Base-by-base conservation (phyloP, 64 coral and sea anemone species). In the Pachyseris speciosa region DNA sequence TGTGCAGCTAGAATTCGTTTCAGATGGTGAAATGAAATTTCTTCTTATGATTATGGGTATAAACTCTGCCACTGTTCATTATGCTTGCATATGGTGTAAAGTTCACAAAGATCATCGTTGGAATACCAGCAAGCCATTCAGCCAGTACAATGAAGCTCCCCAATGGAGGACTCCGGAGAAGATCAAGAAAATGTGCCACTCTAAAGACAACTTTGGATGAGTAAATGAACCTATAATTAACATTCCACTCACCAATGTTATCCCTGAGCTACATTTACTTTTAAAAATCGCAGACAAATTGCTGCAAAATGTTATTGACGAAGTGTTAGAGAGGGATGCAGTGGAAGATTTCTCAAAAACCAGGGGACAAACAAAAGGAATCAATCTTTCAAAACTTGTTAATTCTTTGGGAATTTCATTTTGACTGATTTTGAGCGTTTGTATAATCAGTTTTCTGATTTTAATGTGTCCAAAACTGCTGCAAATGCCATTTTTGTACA, bases 271-370 rank as follows among this genome's bases (percentile, higher is more conserved):
- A 1, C 81, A 85, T 85, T 25, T 65, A 65, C 61, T 85, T 26
- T 42, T n/a, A n/a, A n/a, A n/a, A n/a, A n/a, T n/a, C n/a, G n/a
- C n/a, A n/a, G n/a, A n/a, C n/a, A n/a, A n/a, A n/a, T n/a, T n/a
- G n/a, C n/a, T n/a, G n/a, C n/a, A n/a, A n/a, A n/a, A n/a, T n/a
- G n/a, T n/a, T n/a, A 55, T 91, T 38, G 88, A 83, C 69, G 88
- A 91, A 55, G 74, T 79, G 22, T 19, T 91, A 61, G 83, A 87
- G 34, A 87, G 74, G 75, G 84, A 93, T 80, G 61, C 47, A 19
- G 74, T 76, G 48, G 73, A 79, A 19, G 91, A 93, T 45, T 75
- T 26, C 32, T 27, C 63, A 12, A 92, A 86, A 15, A 24, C 65
- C 5, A n/a, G n/a, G n/a, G n/a, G n/a, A n/a, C n/a, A n/a, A n/a